Evolutionary conservation across 2,113 vertebrate species (phyloP), one percentile per base, ranked within the genome.

Genomic region (Eptatretus burgeri): DNA sequence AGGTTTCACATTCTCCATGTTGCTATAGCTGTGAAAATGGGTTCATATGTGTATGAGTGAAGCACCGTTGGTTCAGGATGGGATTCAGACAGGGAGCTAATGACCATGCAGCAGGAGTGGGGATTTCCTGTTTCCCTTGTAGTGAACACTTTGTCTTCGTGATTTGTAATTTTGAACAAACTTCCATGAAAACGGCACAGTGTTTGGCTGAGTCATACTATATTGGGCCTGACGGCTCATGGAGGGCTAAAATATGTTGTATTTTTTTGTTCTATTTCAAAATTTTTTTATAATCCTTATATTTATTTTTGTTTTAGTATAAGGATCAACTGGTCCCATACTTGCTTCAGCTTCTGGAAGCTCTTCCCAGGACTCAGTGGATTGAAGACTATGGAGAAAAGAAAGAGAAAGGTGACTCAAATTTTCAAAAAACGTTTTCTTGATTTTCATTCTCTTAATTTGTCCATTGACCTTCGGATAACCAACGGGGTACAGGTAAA

Each of bases 341-440:
- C 56, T 19, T 60, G 19, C 56, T 60, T 10, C 56, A 60, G 56
- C 56, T 60, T n/a, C 56, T 60, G 56, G 19, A 60, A 60, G 19
- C 19, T n/a, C 12, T 60, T 60, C 56, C 56, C 19, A 60, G 19
- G n/a, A 12, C 19, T 19, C 56, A 60, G 19, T 60, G 56, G 56
- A 60, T 60, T 60, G 56, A 60, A 60, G 56, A 60, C 56, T 60
- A 60, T 60, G 56, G n/a, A 17, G 56, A 20, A 13, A 60, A 60
- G 56, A n/a, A 20, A 17, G 56, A 60, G n/a, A 60, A 20, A 60
- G 56, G 56, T 60, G 56, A 60, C 56, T 17, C 12, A 13, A 17
- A 10, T 60, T 56, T 56, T 56, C 9, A 60, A 60, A n/a, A 13
- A 10, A 60, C 10, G 56, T 17, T 10, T 10, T 60, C 56, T 17